Conservation (phyloP, 2,797 vertebrate species). For the Limosa lapponica region DNA sequence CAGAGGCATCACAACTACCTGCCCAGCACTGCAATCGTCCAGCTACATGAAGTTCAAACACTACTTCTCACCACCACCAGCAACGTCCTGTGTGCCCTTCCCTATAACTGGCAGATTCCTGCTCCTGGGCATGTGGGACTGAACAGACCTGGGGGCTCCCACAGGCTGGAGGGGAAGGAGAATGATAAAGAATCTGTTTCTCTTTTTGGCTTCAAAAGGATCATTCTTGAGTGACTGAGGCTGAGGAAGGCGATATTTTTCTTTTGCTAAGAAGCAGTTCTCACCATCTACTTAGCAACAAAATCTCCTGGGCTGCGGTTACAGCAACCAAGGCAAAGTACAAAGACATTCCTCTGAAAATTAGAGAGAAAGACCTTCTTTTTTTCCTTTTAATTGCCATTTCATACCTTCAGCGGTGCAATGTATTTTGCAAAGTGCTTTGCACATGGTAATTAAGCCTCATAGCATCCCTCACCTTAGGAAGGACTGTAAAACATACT, state of each 20-base stretch:
- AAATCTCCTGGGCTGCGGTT: background rate
- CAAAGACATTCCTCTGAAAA: constrained; percentile 54
- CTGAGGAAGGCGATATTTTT: background rate
- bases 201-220: background rate
- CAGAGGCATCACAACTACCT: background rate
- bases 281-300: constrained; percentile 14
- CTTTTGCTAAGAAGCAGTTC: background rate
- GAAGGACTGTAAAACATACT: background rate
- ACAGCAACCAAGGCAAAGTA: background rate
- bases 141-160: background rate
- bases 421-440: background rate
- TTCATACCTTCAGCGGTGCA: background rate
- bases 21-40: background rate
- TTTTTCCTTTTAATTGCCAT: constrained; percentile 38
- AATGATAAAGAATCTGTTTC: background rate
- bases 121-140: background rate
- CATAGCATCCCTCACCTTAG: background rate
- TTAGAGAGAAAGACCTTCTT: constrained; percentile 30
- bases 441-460: background rate
- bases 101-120: background rate
- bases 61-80: background rate
- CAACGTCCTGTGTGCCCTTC: fast-evolving
- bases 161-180: background rate
- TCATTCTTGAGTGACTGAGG: background rate
- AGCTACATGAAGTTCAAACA: background rate